These are phyloP conservation scores for Prosapia bicincta DNA, from an alignment of 2,888 invertebrate species.

Conservation along the genomic window DNA sequence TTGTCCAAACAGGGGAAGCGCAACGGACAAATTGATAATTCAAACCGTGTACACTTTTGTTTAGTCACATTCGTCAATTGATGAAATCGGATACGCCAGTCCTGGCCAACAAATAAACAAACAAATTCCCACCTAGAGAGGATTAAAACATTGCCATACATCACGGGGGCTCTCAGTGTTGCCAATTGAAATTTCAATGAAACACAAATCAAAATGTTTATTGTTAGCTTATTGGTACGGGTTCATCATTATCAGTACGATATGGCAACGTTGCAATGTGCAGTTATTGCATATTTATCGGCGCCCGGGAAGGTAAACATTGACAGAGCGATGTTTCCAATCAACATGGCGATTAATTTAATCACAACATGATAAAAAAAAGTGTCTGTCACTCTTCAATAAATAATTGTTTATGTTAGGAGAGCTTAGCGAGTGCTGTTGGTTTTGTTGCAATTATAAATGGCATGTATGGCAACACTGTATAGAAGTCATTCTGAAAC, in stretches of 20 bases:
- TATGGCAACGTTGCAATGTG: conserved; percentile 1
- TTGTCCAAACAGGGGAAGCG: background rate
- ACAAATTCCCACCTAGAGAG: background rate
- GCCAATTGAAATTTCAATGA: conserved; percentile 22
- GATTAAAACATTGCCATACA: background rate
- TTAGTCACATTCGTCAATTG: background rate
- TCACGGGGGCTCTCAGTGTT: conserved; percentile 3
- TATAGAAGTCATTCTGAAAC: no score
- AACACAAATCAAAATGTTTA: conserved; percentile 24
- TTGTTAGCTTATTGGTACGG: conserved; percentile 15
- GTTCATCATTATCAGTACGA: background rate
- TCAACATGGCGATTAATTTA: background rate
- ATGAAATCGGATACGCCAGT: background rate
- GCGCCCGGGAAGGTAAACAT: conserved; percentile 11
- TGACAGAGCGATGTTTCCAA: background rate
- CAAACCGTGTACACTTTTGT: background rate
- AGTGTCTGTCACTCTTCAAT: no score
- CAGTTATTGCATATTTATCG: conserved; percentile 23
- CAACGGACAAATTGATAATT: background rate
- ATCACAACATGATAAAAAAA: background rate
- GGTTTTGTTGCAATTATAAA: no score
- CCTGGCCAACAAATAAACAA: background rate
- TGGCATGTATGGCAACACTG: no score
- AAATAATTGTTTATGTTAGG: no score
- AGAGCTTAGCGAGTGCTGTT: no score